These are phyloP conservation scores for Cryptocephalus moraei DNA, from an alignment of 2,888 invertebrate species.

Conservation along the genomic window DNA sequence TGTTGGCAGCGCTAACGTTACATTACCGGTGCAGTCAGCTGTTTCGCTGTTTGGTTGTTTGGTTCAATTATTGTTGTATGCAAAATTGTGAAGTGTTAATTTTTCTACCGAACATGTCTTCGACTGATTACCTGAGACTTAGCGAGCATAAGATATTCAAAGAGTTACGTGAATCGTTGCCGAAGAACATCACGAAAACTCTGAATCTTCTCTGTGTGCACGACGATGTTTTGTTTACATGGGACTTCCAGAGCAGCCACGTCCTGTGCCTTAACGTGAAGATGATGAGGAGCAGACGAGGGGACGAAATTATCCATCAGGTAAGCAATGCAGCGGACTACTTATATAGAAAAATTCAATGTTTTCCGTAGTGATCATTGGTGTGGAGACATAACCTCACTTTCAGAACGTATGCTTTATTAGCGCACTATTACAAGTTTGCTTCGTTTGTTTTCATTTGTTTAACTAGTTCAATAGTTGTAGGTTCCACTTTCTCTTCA, in stretches of 20 bases:
- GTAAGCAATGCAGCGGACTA: constrained; percentile 34
- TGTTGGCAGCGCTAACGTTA: too few species aligned
- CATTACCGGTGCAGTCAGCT: too few species aligned
- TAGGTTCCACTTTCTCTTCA: too few species aligned
- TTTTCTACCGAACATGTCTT: constrained; percentile 40
- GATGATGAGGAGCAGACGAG: constrained; percentile 33
- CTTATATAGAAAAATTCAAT: too few species aligned
- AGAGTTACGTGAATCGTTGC: constrained; percentile 45
- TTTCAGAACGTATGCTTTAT: not conserved
- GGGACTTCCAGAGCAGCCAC: constrained; percentile 55
- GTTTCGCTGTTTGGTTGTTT: too few species aligned
- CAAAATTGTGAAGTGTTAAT: too few species aligned
- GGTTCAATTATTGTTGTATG: too few species aligned
- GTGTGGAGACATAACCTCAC: not conserved
- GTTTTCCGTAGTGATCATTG: too few species aligned
- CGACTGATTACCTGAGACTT: constrained; percentile 48
- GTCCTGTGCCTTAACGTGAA: constrained; percentile 52
- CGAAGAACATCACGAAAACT: constrained; percentile 46
- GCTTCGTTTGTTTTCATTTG: too few species aligned
- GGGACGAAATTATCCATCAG: constrained; percentile 49
- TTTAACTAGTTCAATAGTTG: too few species aligned
- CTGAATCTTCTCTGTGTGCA: constrained; percentile 52
- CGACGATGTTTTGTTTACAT: constrained; percentile 57
- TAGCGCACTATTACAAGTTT: too few species aligned
- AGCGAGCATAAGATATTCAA: constrained; percentile 51